These are phyloP conservation scores for Ictidomys tridecemlineatus DNA, from an alignment of 2,113 vertebrate species.

Conservation along the genomic window DNA sequence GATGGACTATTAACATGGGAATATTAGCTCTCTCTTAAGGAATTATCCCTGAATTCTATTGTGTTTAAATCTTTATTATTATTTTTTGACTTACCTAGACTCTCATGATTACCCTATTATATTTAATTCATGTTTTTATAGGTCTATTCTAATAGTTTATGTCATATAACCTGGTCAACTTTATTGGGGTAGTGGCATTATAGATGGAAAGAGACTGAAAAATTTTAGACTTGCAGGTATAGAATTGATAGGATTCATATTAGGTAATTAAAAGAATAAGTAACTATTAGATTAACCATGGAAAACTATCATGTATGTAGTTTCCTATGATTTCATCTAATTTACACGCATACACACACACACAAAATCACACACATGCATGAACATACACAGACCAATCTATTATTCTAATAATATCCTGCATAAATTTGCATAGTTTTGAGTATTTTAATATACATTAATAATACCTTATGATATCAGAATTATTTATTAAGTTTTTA, in stretches of 20 bases:
- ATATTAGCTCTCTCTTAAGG: background rate
- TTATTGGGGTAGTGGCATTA: background rate
- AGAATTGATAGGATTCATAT: background rate
- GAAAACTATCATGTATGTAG: background rate
- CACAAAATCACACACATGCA: background rate
- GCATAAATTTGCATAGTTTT: background rate
- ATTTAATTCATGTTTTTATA: conserved; percentile 16
- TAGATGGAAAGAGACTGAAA: background rate
- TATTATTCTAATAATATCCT: background rate
- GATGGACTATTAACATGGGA: background rate
- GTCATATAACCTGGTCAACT: background rate
- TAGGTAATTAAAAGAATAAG: background rate
- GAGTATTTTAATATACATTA: background rate
- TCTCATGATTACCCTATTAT: background rate
- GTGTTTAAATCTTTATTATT: background rate
- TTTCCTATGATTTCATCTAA: background rate
- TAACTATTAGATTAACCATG: background rate
- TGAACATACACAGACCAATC: background rate
- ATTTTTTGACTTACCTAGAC: background rate
- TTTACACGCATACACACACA: background rate
- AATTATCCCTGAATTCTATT: background rate
- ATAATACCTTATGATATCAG: background rate
- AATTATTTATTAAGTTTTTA: background rate
- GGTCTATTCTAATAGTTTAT: background rate
- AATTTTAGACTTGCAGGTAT: background rate